Conservation (phyloP, 1,140 invertebrate genomes). For the Pygmarrhopalites habei region DNA sequence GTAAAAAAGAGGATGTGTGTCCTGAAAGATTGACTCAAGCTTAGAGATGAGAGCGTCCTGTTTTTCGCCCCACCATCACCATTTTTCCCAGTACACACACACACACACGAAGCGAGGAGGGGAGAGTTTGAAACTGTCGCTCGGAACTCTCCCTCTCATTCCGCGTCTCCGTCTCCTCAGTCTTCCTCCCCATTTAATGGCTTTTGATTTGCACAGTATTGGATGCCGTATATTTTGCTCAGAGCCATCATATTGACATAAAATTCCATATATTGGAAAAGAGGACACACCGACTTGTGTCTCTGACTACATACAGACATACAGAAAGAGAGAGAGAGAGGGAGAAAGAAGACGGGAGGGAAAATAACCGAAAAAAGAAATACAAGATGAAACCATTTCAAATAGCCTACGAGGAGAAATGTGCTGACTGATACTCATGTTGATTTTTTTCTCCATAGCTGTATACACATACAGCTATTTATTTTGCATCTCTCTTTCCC, state of each 20-base stretch:
- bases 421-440: constrained; percentile 16
- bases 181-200: constrained; percentile 11
- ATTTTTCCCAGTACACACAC: too few relatives aligned
- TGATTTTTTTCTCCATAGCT: constrained; percentile 23
- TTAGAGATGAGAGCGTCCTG: too few relatives aligned
- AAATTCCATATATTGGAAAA: constrained; percentile 8
- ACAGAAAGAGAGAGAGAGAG: constrained; percentile 4
- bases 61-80: too few relatives aligned
- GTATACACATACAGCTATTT: constrained; percentile 20
- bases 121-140: too few relatives aligned
- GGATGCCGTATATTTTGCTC: constrained; percentile 21
- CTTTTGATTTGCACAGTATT: constrained; percentile 30
- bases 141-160: too few relatives aligned
- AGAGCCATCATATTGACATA: constrained; percentile 23
- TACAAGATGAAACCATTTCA: neutral
- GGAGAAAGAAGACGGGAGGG: neutral
- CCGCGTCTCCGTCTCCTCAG: too few relatives aligned
- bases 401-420: neutral
- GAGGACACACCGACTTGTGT: neutral
- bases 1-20: too few relatives aligned
- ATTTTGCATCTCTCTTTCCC: constrained; percentile 16
- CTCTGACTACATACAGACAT: neutral
- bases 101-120: too few relatives aligned
- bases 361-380: neutral
- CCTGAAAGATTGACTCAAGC: too few relatives aligned